Percentiles rank a stretch among this genome's conserved stretches.
Evolutionary conservation across 1,140 invertebrate genomes (phyloP).

Genomic region (Achroia grisella): DNA sequence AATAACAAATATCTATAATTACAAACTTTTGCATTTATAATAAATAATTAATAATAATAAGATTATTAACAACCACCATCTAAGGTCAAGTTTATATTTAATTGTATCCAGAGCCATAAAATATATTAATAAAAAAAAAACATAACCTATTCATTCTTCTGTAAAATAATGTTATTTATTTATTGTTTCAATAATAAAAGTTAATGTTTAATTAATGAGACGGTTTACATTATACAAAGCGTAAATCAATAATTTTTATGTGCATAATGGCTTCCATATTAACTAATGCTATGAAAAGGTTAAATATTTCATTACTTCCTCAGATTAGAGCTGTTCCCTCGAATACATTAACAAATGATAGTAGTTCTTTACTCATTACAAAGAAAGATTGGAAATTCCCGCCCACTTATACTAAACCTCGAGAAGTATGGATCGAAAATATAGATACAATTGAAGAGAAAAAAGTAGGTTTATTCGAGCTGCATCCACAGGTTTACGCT

Average conservation of each 20-base stretch:
- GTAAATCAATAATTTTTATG: neutral
- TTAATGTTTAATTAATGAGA: neutral
- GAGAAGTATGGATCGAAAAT: slow-evolving; percentile 95
- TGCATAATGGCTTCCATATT: slow-evolving; percentile 38
- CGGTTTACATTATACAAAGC: neutral
- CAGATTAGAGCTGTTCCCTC: slow-evolving; percentile 40
- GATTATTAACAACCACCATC: no score
- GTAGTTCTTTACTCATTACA: slow-evolving; percentile 34
- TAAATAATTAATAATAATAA: no score
- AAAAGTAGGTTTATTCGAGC: slow-evolving; percentile 87
- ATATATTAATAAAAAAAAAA: neutral
- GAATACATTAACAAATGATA: slow-evolving; percentile 13
- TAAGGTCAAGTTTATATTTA: no score
- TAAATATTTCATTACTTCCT: slow-evolving; percentile 34
- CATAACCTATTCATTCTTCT: no score
- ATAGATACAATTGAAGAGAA: slow-evolving; percentile 85
- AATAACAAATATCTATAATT: no score
- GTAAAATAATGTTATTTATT: no score
- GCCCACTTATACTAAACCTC: slow-evolving; percentile 74
- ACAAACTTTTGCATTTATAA: no score
- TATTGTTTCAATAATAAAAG: neutral
- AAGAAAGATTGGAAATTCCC: slow-evolving; percentile 66
- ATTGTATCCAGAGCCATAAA: no score
- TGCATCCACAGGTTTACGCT: slow-evolving; percentile 93
- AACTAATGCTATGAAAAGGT: slow-evolving; percentile 50